Conservation (phyloP, 2,888 invertebrate species). For the Cremastinae sp. region DNA sequence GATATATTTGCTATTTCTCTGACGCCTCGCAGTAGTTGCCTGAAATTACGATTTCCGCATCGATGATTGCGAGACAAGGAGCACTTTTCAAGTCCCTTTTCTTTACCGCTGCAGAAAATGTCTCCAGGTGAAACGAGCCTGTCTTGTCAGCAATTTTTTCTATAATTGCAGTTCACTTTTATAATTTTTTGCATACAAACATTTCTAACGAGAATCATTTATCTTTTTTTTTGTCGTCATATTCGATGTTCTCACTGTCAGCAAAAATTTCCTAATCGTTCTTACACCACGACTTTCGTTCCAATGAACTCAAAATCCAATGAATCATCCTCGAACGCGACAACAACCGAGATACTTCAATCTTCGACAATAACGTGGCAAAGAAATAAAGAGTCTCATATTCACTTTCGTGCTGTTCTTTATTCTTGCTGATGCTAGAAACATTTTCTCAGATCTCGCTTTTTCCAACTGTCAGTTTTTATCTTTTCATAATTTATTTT, state of each 20-base stretch:
- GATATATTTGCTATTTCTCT: constrained; percentile 47
- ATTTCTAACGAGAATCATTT: background rate
- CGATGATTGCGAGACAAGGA: constrained; percentile 48
- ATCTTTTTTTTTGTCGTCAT: constrained; percentile 2
- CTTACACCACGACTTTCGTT: constrained; percentile 13
- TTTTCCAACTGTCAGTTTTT: too few relatives aligned
- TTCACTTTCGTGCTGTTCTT: too few relatives aligned
- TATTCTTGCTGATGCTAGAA: background rate
- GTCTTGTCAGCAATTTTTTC: background rate
- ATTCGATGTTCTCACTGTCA: constrained; percentile 8
- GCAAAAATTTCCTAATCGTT: constrained; percentile 3
- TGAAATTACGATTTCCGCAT: constrained; percentile 54
- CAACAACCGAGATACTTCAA: background rate
- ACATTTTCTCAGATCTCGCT: background rate
- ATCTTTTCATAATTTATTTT: too few relatives aligned
- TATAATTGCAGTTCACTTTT: too few relatives aligned
- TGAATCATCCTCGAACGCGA: constrained; percentile 36
- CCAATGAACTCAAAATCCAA: constrained; percentile 31
- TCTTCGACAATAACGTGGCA: background rate
- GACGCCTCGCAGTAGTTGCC: constrained; percentile 22
- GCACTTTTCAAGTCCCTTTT: constrained; percentile 1
- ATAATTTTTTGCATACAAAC: too few relatives aligned
- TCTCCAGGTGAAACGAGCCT: background rate
- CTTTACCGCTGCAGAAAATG: background rate
- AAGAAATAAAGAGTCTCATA: background rate